Evolutionary conservation across 2,888 invertebrate species (phyloP).

Genomic region (Bellardia bayeri): DNA sequence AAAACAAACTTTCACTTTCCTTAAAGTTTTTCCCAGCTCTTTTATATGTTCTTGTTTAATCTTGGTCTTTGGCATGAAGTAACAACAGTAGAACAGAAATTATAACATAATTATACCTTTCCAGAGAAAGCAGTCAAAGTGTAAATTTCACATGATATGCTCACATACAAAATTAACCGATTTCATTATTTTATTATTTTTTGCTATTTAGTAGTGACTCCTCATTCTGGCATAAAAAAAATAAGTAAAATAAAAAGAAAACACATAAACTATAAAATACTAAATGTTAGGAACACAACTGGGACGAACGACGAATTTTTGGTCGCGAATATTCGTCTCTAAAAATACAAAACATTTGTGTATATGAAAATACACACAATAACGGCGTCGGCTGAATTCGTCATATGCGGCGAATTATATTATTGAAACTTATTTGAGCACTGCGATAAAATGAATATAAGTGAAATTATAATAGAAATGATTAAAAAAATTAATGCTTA

Average conservation of each 20-base stretch:
- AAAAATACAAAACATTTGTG: too few species aligned
- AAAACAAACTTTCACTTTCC: slow-evolving; percentile 42
- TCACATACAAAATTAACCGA: slow-evolving; percentile 71
- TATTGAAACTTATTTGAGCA: too few species aligned
- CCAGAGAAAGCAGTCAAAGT: slow-evolving; percentile 52
- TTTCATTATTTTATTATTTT: neutral
- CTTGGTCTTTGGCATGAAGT: slow-evolving; percentile 1
- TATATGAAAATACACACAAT: too few species aligned
- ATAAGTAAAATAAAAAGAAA: neutral
- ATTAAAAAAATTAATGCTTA: too few species aligned
- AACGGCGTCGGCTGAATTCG: too few species aligned
- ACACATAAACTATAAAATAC: slow-evolving; percentile 45
- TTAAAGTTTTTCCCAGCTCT: slow-evolving; percentile 8
- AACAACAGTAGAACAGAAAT: slow-evolving; percentile 17
- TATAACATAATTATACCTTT: slow-evolving; percentile 57
- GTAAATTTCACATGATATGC: slow-evolving; percentile 69
- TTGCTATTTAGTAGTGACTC: slow-evolving; percentile 7
- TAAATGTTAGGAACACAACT: neutral
- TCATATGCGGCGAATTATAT: too few species aligned
- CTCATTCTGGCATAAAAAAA: slow-evolving; percentile 2
- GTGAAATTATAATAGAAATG: too few species aligned
- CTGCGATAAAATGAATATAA: too few species aligned
- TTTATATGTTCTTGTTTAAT: neutral
- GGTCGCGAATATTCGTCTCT: too few species aligned
- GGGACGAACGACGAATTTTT: too few species aligned